These are phyloP conservation scores for Lipophrys pholis DNA, from an alignment of 2,113 vertebrate species.

Conservation along the genomic window DNA sequence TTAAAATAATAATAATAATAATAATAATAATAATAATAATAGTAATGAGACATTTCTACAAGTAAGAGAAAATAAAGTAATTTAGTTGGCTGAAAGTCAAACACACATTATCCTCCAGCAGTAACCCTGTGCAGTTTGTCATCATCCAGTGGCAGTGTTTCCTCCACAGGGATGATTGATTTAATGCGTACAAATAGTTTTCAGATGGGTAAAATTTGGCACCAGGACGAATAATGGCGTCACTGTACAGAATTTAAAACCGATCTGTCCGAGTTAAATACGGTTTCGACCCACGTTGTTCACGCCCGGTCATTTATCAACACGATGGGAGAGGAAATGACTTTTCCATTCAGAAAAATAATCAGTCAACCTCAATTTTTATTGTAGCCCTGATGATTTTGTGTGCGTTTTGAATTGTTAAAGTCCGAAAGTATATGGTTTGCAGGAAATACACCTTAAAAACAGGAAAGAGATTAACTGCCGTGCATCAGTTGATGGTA, in stretches of 20 bases:
- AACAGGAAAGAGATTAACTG: background rate
- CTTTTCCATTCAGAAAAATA: slow-evolving; percentile 20
- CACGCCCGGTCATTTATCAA: slow-evolving; percentile 22
- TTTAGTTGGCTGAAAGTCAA: background rate
- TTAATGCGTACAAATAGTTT: slow-evolving; percentile 23
- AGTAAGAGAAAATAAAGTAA: background rate
- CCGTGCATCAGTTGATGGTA: background rate
- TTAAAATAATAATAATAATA: no score
- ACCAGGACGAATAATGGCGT: slow-evolving; percentile 7
- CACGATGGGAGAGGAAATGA: slow-evolving; percentile 1
- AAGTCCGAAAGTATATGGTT: background rate
- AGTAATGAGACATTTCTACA: background rate
- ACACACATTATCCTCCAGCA: background rate
- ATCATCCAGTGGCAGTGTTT: slow-evolving; percentile 3
- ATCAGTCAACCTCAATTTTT: slow-evolving; percentile 4
- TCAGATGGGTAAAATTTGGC: slow-evolving; percentile 14
- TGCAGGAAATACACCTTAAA: background rate
- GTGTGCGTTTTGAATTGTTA: slow-evolving; percentile 4
- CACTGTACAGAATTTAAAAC: background rate
- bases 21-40: background rate
- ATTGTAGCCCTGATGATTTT: background rate
- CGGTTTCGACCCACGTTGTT: slow-evolving; percentile 17
- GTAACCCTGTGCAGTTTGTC: slow-evolving; percentile 6
- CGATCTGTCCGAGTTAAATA: slow-evolving; percentile 1
- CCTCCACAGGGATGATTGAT: slow-evolving; percentile 8